Evolutionary conservation across 2,113 vertebrate species (phyloP), one percentile per base, ranked within the genome.

Genomic region (Thunnus thynnus): DNA sequence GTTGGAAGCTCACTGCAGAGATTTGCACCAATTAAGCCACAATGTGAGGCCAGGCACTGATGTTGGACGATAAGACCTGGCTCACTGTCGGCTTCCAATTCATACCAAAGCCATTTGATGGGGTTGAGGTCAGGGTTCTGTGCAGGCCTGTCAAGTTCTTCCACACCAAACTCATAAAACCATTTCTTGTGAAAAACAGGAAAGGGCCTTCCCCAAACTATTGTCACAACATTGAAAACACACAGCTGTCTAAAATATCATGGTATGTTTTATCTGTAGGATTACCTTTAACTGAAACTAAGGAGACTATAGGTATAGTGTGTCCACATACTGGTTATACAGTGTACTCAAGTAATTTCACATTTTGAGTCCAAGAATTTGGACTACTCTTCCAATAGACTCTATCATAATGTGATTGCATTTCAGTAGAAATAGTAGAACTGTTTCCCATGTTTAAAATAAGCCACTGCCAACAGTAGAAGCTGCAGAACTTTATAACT

Each of bases 11-110:
- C 11, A 22, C 14, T 70, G 66, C 16, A 13, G 3, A 68, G n/a
- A 76, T 56, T 41, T 81, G 30, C 57, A 61, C 10, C n/a, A 62
- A 10, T 80, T 73, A 14, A 32, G 69, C n/a, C 14, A 51, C 44
- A 46, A 44, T 60, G 14, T 30, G 47, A 72, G 36, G 44, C 5
- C 25, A 2, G 22, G 36, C 18, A 55, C 16, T 48, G 54, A 62
- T 48, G 72, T 11, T 47, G n/a, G 46, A 54, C 2, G 27, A 55
- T 22, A 44, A 36, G 20, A 13, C 12, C 18, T 20, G 13, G 47
- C 65, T 75, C 13, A 16, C 10, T 5, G 46, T 72, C 3, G 11
- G 52, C 62, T 41, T 58, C 32, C 32, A 66, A 9, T 64, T 78
- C 36, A 61, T 62, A n/a, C 32, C 27, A 51, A 58, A 72, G 57